These are phyloP conservation scores for Tholera decimalis DNA, from an alignment of 2,888 invertebrate species.

Conservation along the genomic window DNA sequence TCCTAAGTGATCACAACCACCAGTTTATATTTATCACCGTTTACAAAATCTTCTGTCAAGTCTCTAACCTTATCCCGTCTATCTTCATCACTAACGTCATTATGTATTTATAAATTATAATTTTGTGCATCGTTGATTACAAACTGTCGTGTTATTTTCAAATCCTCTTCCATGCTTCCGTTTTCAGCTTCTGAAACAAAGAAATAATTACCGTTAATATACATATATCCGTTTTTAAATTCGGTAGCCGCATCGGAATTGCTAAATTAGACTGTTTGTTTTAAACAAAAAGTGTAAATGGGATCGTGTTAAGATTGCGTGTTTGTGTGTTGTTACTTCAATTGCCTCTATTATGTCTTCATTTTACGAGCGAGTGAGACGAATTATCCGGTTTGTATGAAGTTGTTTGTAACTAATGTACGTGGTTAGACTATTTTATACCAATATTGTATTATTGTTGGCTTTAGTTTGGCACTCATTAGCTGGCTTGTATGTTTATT, in stretches of 20 bases:
- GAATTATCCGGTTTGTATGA: slow-evolving; percentile 61
- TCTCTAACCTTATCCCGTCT: slow-evolving; percentile 82
- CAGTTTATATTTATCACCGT: slow-evolving; percentile 46
- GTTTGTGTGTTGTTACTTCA: slow-evolving; percentile 74
- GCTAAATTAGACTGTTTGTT: slow-evolving; percentile 71
- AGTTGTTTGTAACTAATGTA: slow-evolving; percentile 59
- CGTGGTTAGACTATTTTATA: slow-evolving; percentile 58
- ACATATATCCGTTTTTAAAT: slow-evolving; percentile 67
- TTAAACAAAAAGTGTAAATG: slow-evolving; percentile 74
- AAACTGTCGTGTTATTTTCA: slow-evolving; percentile 57
- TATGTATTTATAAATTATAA: slow-evolving; percentile 70
- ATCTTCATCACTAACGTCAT: slow-evolving; percentile 77
- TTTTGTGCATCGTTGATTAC: slow-evolving; percentile 70
- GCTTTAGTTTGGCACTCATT: slow-evolving; percentile 56
- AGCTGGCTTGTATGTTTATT: slow-evolving; percentile 32
- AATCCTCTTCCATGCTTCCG: slow-evolving; percentile 61
- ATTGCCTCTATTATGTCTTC: slow-evolving; percentile 81
- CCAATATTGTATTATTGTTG: slow-evolving; percentile 47
- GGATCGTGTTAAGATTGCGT: slow-evolving; percentile 73
- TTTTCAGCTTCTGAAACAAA: slow-evolving; percentile 84
- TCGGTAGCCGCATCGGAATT: slow-evolving; percentile 74
- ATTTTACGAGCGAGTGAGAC: slow-evolving; percentile 76
- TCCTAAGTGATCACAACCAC: slow-evolving; percentile 63
- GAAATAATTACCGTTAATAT: slow-evolving; percentile 73
- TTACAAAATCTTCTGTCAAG: slow-evolving; percentile 76